phyloP scores from a whole-genome alignment of 2,888 invertebrate genomes.

The Nipponacmea schrenckii region DNA sequence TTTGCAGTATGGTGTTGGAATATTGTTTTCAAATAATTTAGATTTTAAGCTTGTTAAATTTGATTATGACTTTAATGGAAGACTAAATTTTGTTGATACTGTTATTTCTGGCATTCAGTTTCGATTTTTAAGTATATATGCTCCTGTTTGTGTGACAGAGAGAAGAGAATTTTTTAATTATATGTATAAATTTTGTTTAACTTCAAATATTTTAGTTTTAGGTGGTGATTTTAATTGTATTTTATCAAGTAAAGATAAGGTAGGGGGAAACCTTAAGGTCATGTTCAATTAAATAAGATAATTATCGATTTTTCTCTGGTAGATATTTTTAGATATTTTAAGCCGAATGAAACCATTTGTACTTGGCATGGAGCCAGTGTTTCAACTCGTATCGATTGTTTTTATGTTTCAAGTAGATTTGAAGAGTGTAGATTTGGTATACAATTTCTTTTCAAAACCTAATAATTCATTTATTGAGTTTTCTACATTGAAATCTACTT shows the following conservation, averaged over 20 bases:
- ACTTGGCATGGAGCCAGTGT: not conserved
- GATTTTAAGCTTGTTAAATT: not conserved
- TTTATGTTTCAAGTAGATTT: too few species aligned
- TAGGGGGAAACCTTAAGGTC: not conserved
- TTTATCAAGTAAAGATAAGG: not conserved
- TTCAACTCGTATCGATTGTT: too few species aligned
- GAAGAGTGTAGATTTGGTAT: too few species aligned
- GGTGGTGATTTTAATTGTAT: constrained; percentile 20
- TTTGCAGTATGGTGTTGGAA: not conserved
- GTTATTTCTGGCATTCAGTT: not conserved
- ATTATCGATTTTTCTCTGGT: constrained; percentile 8
- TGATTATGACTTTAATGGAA: not conserved
- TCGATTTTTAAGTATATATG: too few species aligned
- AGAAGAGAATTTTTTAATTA: too few species aligned
- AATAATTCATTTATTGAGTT: too few species aligned
- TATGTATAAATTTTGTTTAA: not conserved
- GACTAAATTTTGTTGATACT: not conserved
- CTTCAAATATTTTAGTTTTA: not conserved
- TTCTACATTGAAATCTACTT: too few species aligned
- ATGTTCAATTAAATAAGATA: not conserved
- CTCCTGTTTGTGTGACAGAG: too few species aligned
- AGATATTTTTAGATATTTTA: not conserved
- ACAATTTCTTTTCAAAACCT: too few species aligned
- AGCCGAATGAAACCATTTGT: not conserved
- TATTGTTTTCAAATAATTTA: not conserved